Percentiles rank a stretch among this genome's conserved stretches.
phyloP scores from a whole-genome alignment of 2,113 vertebrate species.

The Chlamydotis undulata region DNA sequence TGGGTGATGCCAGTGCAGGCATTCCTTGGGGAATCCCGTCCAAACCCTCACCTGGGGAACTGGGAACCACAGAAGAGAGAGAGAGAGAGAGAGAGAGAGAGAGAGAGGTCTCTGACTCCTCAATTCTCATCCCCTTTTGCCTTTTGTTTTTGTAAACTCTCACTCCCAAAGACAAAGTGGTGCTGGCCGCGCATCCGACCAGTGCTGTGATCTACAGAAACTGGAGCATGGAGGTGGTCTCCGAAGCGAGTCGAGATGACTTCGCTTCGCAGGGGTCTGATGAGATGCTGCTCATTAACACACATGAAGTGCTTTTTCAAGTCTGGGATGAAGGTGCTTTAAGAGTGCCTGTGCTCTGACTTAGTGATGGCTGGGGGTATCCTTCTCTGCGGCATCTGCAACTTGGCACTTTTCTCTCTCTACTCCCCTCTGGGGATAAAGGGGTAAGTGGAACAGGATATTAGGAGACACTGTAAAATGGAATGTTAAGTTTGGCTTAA shows the following conservation, averaged over 20 bases:
- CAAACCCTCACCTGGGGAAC: neutral
- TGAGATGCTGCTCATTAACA: neutral
- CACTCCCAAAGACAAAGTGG: neutral
- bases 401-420: neutral
- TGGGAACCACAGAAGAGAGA: neutral
- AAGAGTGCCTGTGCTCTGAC: neutral
- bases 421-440: neutral
- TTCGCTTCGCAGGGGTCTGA: neutral
- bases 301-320: neutral
- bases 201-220: neutral
- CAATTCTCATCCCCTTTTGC: neutral
- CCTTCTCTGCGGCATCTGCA: neutral
- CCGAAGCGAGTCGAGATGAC: neutral
- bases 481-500: neutral
- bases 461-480: neutral
- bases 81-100: fast-evolving
- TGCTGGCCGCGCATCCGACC: neutral
- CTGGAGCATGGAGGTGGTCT: fast-evolving
- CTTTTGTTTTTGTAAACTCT: neutral
- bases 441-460: neutral
- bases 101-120: neutral
- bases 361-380: neutral
- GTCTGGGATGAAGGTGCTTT: neutral
- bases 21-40: neutral
- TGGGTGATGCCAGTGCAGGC: neutral